Evolutionary conservation across 2,888 invertebrate species (phyloP).

Genomic region (Eremobia ochroleuca): DNA sequence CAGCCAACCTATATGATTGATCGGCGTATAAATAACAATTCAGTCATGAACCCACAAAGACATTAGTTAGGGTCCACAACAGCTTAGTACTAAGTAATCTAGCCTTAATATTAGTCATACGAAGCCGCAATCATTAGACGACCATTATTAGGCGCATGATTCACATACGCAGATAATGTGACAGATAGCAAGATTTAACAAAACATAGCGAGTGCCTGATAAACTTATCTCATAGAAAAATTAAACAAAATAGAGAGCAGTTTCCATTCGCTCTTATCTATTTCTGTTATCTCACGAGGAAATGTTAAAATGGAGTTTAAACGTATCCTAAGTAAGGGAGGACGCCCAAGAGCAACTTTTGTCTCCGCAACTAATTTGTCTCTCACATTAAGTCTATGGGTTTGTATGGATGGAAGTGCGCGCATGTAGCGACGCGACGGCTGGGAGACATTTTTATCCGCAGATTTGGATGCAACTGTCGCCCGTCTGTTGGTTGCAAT

Average conservation of each 20-base stretch:
- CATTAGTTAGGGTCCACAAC: background rate
- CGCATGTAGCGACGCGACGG: too few species aligned
- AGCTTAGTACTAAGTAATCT: background rate
- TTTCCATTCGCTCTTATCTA: conserved; percentile 34
- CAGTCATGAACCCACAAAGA: background rate
- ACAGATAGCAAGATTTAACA: conserved; percentile 31
- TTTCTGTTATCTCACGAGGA: conserved; percentile 44
- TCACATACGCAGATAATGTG: conserved; percentile 44
- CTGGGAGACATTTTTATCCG: too few species aligned
- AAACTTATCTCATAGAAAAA: conserved; percentile 44
- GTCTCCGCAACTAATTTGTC: too few species aligned
- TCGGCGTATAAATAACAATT: background rate
- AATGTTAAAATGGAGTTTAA: conserved; percentile 41
- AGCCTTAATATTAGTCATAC: conserved; percentile 9
- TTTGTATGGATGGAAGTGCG: too few species aligned
- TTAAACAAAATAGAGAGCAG: conserved; percentile 19
- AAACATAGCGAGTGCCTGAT: conserved; percentile 30
- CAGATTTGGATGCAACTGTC: too few species aligned
- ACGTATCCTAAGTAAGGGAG: background rate
- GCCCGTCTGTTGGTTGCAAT: too few species aligned
- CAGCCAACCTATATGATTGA: too few species aligned
- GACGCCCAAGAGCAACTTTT: too few species aligned
- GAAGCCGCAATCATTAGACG: conserved; percentile 13
- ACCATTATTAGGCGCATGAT: conserved; percentile 38
- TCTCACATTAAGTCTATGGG: too few species aligned